Conservation (phyloP, 2,113 vertebrate genomes). For the Lamprotornis superbus region DNA sequence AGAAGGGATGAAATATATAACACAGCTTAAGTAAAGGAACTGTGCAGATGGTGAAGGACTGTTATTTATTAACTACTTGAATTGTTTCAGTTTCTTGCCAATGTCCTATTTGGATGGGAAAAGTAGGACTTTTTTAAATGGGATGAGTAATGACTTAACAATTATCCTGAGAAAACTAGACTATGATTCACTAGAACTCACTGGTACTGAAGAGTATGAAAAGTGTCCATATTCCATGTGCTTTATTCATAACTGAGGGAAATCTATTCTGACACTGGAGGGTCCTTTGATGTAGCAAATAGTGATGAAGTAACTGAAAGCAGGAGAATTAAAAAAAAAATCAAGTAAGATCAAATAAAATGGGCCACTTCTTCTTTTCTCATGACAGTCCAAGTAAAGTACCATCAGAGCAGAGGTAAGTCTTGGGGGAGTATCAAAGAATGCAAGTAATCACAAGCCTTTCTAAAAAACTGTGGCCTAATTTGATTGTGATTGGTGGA, state of each 20-base stretch:
- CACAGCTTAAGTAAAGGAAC: background rate
- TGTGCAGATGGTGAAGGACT: constrained; percentile 12
- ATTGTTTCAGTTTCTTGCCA: background rate
- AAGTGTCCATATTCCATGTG: background rate
- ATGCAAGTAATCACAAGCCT: background rate
- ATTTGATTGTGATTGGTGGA: background rate
- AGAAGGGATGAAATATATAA: constrained; percentile 35
- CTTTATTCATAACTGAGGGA: background rate
- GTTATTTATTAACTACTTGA: constrained; percentile 31
- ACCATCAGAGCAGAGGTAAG: background rate
- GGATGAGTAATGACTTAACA: background rate
- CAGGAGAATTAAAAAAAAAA: background rate
- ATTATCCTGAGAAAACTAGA: background rate
- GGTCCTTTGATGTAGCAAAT: background rate
- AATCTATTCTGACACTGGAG: background rate
- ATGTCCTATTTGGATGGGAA: background rate
- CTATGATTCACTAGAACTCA: background rate
- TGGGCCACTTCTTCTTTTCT: background rate
- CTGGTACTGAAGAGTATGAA: background rate
- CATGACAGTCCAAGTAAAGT: background rate
- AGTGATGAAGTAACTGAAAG: background rate
- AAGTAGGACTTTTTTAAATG: background rate
- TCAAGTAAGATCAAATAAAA: background rate
- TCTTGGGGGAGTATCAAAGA: background rate
- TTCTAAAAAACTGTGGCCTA: background rate